Evolutionary conservation across 2,113 vertebrate species (phyloP).

Genomic region (Crotalus horridus): DNA sequence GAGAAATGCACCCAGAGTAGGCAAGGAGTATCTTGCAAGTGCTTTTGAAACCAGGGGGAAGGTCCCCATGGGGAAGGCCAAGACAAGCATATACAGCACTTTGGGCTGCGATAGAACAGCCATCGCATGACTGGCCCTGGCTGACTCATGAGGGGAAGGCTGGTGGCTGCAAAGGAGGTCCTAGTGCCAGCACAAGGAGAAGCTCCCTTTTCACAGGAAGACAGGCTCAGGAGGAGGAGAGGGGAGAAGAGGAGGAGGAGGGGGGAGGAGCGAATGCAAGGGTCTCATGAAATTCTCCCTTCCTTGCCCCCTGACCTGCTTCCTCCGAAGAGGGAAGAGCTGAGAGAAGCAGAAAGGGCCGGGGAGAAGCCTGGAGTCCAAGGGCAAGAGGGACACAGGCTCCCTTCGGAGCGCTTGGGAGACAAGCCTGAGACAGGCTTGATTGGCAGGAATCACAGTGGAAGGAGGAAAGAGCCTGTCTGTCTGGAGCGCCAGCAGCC

Average conservation of each 20-base stretch:
- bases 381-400: too few relatives aligned
- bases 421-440: too few relatives aligned
- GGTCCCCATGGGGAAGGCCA: not conserved
- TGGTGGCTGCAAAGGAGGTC: not conserved
- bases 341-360: too few relatives aligned
- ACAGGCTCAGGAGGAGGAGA: not conserved
- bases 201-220: not conserved
- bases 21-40: not conserved
- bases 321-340: too few relatives aligned
- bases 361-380: too few relatives aligned
- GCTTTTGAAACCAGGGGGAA: not conserved
- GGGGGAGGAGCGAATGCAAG: too few relatives aligned
- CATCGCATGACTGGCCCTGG: not conserved
- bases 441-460: not conserved
- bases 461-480: not conserved
- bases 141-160: not conserved
- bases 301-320: too few relatives aligned
- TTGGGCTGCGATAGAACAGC: not conserved
- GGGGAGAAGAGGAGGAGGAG: too few relatives aligned
- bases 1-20: not conserved
- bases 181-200: not conserved
- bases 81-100: not conserved
- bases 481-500: not conserved
- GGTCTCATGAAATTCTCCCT: too few relatives aligned
- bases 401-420: not conserved